A percentile compares a stretch with the other conserved stretches of the same genome.
These are phyloP conservation scores for Danio aesculapii DNA, from an alignment of 2,797 vertebrate species.

Conservation along the genomic window DNA sequence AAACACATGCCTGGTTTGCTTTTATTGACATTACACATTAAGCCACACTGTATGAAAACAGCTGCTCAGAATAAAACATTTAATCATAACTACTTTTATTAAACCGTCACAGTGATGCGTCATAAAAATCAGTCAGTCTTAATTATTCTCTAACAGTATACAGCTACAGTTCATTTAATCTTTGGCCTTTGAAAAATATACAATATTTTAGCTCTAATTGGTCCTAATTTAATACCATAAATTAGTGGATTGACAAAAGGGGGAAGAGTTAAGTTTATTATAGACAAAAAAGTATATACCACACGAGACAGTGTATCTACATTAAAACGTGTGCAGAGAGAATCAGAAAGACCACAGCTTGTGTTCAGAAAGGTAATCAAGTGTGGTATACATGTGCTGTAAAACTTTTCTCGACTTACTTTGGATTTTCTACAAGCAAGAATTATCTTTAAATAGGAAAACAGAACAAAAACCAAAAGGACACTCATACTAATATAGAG, in stretches of 20 bases:
- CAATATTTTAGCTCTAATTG: constrained; percentile 6
- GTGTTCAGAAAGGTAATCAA: constrained; percentile 27
- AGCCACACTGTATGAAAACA: not conserved
- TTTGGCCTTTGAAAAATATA: not conserved
- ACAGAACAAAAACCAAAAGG: constrained; percentile 20
- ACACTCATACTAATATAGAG: not conserved
- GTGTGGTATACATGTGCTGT: constrained; percentile 38
- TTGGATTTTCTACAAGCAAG: constrained; percentile 34
- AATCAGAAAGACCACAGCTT: not conserved
- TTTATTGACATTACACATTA: not conserved
- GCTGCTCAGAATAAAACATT: not conserved
- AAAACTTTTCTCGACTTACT: constrained; percentile 40
- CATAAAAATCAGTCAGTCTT: not conserved
- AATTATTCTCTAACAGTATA: too few relatives aligned
- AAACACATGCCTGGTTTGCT: not conserved
- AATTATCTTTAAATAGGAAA: constrained; percentile 39
- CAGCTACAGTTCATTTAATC: not conserved
- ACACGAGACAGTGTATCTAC: constrained; percentile 8
- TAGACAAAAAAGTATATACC: constrained; percentile 7
- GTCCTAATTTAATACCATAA: constrained; percentile 36
- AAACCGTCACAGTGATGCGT: not conserved
- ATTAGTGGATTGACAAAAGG: constrained; percentile 43
- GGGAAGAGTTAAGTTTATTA: constrained; percentile 19
- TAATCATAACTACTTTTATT: not conserved
- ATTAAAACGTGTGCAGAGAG: constrained; percentile 19